Percentiles rank a stretch among this genome's conserved stretches.
These are phyloP conservation scores for Fistularia commersonii DNA, from an alignment of 2,797 vertebrate species.

Conservation along the genomic window DNA sequence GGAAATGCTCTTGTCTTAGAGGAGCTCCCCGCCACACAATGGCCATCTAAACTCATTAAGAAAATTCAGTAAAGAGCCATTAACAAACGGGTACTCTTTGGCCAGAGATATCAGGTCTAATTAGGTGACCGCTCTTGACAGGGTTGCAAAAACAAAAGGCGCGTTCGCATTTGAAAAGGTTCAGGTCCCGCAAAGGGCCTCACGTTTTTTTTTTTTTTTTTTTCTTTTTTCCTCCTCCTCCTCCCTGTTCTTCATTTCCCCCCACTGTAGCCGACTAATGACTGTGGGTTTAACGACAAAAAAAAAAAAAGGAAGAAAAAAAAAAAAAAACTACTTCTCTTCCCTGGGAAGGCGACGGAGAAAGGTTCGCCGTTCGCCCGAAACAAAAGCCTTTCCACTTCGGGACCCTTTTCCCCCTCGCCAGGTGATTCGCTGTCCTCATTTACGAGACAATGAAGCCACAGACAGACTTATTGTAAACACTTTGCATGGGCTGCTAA, in stretches of 20 bases:
- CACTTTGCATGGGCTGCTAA: slow-evolving; percentile 63
- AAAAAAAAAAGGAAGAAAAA: slow-evolving; percentile 38
- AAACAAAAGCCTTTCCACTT: slow-evolving; percentile 86
- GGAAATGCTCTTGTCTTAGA: slow-evolving; percentile 69
- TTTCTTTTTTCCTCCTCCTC: no score
- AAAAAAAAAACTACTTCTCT: no score
- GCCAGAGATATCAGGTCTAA: slow-evolving; percentile 92
- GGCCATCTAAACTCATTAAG: slow-evolving; percentile 97
- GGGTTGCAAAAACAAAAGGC: slow-evolving; percentile 94
- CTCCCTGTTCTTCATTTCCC: slow-evolving; percentile 40
- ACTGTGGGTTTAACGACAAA: slow-evolving; percentile 80
- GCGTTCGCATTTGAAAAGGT: slow-evolving; percentile 87
- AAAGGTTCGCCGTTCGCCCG: slow-evolving; percentile 63
- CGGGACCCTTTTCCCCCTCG: slow-evolving; percentile 80
- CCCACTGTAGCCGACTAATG: slow-evolving; percentile 83
- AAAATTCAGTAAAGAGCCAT: slow-evolving; percentile 92
- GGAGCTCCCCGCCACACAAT: slow-evolving; percentile 82
- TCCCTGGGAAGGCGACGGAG: slow-evolving; percentile 66
- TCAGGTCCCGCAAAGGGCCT: slow-evolving; percentile 84
- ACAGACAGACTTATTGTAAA: slow-evolving; percentile 79
- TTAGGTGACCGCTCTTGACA: slow-evolving; percentile 94
- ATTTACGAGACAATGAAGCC: slow-evolving; percentile 74
- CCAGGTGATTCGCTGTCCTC: slow-evolving; percentile 88
- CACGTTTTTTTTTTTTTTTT: slow-evolving; percentile 62
- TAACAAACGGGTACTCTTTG: slow-evolving; percentile 81